Percentiles rank a stretch among this genome's conserved stretches.
Evolutionary conservation across 1,140 invertebrate species (phyloP).

Genomic region (Camponotus vicinus): DNA sequence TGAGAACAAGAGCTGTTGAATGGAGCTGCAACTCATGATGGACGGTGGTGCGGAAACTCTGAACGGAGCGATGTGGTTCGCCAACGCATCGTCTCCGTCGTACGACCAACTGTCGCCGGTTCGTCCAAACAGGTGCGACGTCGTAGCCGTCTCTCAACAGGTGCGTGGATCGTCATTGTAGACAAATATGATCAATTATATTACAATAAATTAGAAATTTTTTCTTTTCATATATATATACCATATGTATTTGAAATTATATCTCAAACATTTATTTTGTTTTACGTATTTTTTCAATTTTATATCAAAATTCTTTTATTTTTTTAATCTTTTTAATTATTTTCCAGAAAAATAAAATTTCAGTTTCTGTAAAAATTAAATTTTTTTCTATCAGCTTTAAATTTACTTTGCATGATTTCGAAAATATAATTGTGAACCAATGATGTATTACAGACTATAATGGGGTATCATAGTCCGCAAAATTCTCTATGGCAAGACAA

Average conservation of each 20-base stretch:
- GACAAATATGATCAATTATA: neutral
- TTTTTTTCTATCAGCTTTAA: neutral
- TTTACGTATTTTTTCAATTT: neutral
- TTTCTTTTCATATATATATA: neutral
- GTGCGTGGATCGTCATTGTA: constrained; percentile 73
- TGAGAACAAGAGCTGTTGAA: constrained; percentile 66
- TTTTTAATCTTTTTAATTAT: neutral
- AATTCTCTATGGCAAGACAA: constrained; percentile 82
- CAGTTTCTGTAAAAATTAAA: neutral
- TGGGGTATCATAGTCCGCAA: constrained; percentile 79
- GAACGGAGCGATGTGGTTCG: constrained; percentile 80
- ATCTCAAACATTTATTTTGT: neutral
- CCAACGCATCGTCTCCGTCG: constrained; percentile 79
- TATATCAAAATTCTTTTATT: neutral
- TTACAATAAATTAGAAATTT: neutral
- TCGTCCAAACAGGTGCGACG: constrained; percentile 77
- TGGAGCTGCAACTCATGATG: constrained; percentile 83
- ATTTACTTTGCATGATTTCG: neutral
- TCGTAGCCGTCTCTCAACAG: constrained; percentile 76
- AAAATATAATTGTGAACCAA: neutral
- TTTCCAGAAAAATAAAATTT: neutral
- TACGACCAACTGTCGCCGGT: constrained; percentile 83
- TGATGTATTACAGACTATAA: constrained; percentile 76
- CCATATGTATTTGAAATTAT: neutral
- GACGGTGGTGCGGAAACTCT: constrained; percentile 79